Evolutionary conservation across 2,797 vertebrate species (phyloP), one percentile per base, ranked within the genome.

Genomic region (Aldrovandia affinis): DNA sequence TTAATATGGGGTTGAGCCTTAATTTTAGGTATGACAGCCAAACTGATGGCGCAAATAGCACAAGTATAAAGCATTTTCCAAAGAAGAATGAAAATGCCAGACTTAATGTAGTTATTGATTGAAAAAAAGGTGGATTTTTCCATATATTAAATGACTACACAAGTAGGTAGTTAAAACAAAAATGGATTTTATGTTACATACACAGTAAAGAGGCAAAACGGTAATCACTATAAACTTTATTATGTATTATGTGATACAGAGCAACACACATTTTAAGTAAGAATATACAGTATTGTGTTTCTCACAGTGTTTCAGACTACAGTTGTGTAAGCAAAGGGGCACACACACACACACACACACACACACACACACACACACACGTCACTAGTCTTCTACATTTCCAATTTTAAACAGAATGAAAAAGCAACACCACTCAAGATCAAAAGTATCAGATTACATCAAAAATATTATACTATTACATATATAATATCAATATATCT

Each of bases 401-500:
- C 42, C 73, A 39, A 77, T 25, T 44, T 8, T 22, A 77, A 77
- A 44, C 7, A 10, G 42, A 44, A 77, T 77, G 5, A 20, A 47
- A 77, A 77, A 2, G 7, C 20, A 47, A 47, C 73, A 77, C 20
- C 22, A 77, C 73, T 47, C 39, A 77, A 77, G 39, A 77, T 77
- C 39, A 77, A 77, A 44, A 77, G 25, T 42, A 68, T 73, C 15
- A 42, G 68, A 36, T 39, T 18, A 36, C 36, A 73, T n/a, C n/a
- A n/a, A n/a, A n/a, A n/a, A n/a, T 42, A 73, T 39, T 73, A 73
- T 73, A 73, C 10, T 50, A 50, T 73, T 28, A 28, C n/a, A 65
- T 42, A 77, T 77, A n/a, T 44, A 44, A 77, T 77, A 77, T 77
- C 42, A 77, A 77, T 77, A 75, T 75, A 77, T 8, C 73, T 22